Evolutionary conservation across 2,113 vertebrate genomes (phyloP), one percentile per base, ranked within the genome.

Genomic region (Elachura formosa): DNA sequence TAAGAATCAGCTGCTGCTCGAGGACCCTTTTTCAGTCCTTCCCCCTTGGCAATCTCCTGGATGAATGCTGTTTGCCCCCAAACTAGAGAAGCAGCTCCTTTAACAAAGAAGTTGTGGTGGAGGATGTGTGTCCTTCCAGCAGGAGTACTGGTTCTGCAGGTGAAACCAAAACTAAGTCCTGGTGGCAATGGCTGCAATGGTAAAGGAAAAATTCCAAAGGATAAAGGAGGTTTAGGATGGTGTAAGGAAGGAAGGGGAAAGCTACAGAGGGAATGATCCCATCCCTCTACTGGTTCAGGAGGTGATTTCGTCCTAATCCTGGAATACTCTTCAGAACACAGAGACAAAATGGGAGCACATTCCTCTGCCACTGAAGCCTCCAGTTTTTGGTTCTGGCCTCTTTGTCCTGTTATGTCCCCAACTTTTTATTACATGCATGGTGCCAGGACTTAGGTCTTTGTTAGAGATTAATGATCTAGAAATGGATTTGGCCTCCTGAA

Each of bases 271-370:
- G 41, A 64, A 61, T 41, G 43, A 29, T 46, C 22, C 28, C 51
- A 14, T 55, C 43, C 40, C 48, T 45, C 16, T 26, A 1, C 43
- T 43, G 41, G 13, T 68, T 67, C 11, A 86, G 72, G 62, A 61
- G 36, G 28, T 4, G 62, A 69, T n/a, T n/a, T 25, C 14, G n/a
- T 7, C 61, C 12, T 41, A 46, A 3, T 34, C 8, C 36, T 4
- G 7, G 33, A 41, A 0, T 14, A 7, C 15, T n/a, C 38, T 31
- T 59, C 66, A 55, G 34, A 33, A 11, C 2, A 1, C 11, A 5
- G 1, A 62, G 16, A 58, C 9, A 25, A 38, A 20, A 34, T 2
- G 3, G 33, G 41, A 90, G 36, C 23, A 11, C 45, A 4, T 56
- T 72, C 18, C 56, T 22, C 17, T 62, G 67, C 66, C 56, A 5